A percentile compares a stretch with the other conserved stretches of the same genome.
phyloP scores from a whole-genome alignment of 2,113 vertebrate species.

The Manacus vitellinus region DNA sequence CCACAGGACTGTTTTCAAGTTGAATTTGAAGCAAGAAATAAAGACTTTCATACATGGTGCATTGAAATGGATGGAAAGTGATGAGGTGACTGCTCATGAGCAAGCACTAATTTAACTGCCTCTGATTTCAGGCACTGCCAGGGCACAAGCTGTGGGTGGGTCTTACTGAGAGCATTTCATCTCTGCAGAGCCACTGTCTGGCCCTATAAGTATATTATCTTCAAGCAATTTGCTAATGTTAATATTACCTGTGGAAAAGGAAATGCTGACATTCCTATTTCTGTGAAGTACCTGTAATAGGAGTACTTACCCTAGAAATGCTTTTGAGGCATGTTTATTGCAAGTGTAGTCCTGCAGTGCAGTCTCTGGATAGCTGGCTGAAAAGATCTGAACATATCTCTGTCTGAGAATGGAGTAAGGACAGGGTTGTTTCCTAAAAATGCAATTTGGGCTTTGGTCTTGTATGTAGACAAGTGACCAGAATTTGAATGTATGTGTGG shows the following conservation, averaged over 20 bases:
- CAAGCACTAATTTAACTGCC: background rate
- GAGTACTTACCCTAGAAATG: background rate
- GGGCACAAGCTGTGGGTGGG: background rate
- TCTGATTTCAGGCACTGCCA: background rate
- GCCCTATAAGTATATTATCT: background rate
- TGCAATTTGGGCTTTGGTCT: background rate
- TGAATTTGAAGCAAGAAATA: background rate
- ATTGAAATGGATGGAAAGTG: background rate
- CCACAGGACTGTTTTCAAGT: background rate
- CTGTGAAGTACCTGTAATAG: background rate
- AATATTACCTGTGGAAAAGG: background rate
- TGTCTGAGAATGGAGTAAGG: background rate
- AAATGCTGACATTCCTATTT: background rate
- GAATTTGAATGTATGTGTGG: background rate
- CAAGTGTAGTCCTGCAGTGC: background rate
- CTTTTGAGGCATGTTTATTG: background rate
- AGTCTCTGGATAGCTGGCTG: background rate
- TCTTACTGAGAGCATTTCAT: background rate
- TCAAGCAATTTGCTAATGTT: background rate
- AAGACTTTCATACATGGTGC: background rate
- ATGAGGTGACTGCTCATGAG: background rate
- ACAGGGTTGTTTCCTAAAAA: fast-evolving
- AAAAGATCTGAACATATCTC: background rate
- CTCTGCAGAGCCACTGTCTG: background rate
- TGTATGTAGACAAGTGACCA: background rate